These are phyloP conservation scores for Tachina fera DNA, from an alignment of 2,888 invertebrate species.

Conservation along the genomic window DNA sequence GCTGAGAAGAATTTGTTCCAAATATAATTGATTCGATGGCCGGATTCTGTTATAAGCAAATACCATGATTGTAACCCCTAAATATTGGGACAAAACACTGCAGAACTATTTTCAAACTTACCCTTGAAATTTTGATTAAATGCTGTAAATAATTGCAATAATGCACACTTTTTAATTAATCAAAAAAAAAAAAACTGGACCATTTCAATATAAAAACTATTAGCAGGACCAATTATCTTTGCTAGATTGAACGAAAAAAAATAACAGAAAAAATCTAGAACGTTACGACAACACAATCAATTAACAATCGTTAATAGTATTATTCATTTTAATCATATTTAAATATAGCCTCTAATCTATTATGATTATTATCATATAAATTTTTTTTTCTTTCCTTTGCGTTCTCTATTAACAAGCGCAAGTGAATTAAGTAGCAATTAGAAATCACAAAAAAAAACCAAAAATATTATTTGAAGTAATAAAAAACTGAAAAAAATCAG, in stretches of 20 bases:
- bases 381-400: slow-evolving; percentile 14
- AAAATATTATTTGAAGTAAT: slow-evolving; percentile 33
- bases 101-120: neutral
- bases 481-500: slow-evolving; percentile 3
- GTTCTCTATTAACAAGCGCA: slow-evolving; percentile 50
- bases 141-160: slow-evolving; percentile 10
- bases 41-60: no score
- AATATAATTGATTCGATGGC: no score
- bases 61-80: neutral
- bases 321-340: slow-evolving; percentile 70
- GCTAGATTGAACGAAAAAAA: neutral
- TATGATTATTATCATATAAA: slow-evolving; percentile 30
- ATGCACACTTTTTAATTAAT: neutral
- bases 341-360: slow-evolving; percentile 56
- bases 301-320: slow-evolving; percentile 67
- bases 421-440: slow-evolving; percentile 61
- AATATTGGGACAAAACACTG: no score
- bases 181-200: neutral
- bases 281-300: slow-evolving; percentile 34
- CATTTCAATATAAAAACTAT: slow-evolving; percentile 14
- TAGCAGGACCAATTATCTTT: slow-evolving; percentile 13
- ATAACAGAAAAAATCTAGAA: slow-evolving; percentile 32
- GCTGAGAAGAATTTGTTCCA: no score
- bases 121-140: neutral
- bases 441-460: slow-evolving; percentile 19